A percentile compares a stretch with the other conserved stretches of the same genome.
phyloP scores from a whole-genome alignment of 2,797 vertebrate species.

The Serranus cabrilla region DNA sequence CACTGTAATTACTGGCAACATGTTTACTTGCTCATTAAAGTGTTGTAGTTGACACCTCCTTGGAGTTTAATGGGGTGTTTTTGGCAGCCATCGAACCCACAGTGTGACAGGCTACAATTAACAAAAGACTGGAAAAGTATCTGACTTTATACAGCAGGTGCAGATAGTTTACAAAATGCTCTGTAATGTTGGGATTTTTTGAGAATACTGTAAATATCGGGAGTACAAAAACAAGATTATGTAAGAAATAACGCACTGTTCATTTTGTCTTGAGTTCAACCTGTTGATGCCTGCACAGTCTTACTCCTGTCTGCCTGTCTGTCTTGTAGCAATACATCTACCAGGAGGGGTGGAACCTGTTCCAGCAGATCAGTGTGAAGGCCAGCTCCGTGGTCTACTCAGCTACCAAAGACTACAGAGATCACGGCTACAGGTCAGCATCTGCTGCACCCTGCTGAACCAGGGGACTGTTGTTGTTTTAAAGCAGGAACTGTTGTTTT shows the following conservation, averaged over 20 bases:
- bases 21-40: slow-evolving; percentile 43
- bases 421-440: slow-evolving; percentile 95
- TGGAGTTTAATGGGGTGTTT: slow-evolving; percentile 29
- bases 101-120: slow-evolving; percentile 23
- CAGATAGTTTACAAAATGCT: neutral
- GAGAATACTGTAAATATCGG: neutral
- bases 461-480: neutral
- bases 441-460: neutral
- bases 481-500: neutral
- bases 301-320: slow-evolving; percentile 6
- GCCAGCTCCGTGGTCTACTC: slow-evolving; percentile 98
- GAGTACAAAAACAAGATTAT: neutral
- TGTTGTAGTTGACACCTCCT: slow-evolving; percentile 9
- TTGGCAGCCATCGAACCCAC: slow-evolving; percentile 1
- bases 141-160: neutral
- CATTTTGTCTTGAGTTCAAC: neutral
- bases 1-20: slow-evolving; percentile 31
- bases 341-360: slow-evolving; percentile 98
- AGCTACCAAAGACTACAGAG: slow-evolving; percentile 94
- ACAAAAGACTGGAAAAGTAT: slow-evolving; percentile 26
- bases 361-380: slow-evolving; percentile 99
- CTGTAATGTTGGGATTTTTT: neutral
- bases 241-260: neutral
- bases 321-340: slow-evolving; percentile 95
- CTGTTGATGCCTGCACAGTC: neutral